Evolutionary conservation across 2,797 vertebrate genomes (phyloP), one percentile per base, ranked within the genome.

Genomic region (Parambassis ranga): DNA sequence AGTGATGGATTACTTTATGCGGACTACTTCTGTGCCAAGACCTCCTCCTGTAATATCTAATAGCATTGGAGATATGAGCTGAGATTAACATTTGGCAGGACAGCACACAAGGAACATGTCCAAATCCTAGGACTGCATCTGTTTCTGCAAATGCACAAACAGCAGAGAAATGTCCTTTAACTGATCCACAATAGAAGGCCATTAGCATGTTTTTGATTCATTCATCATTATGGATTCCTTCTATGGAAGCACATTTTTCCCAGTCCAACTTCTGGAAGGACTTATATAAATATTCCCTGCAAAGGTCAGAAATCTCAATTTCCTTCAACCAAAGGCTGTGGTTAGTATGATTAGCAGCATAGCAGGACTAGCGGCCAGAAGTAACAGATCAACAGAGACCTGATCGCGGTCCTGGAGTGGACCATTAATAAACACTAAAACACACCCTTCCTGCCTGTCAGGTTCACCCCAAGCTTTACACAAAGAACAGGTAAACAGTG

Each of bases 311-410:
- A 26, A 23, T 38, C 2, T 24, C 16, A 1, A 24, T 51, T 38
- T 53, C 15, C 3, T 31, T 14, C 49, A 26, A 64, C 51, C 10
- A 31, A 50, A n/a, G 43, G 33, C 32, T 55, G 65, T 23, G 53
- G 64, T 72, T 50, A 6, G 56, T 15, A 31, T 30, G 42, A 53
- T 73, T 67, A 58, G 14, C 36, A 36, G 51, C 2, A 6, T 26
- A 13, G 24, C 27, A 39, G 48, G 39, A 26, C 7, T 16, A n/a
- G 9, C 20, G 42, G 59, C 63, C 58, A 70, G 42, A 65, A 18
- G 8, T 31, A 65, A 68, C 56, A 51, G n/a, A n/a, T 37, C 48
- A 58, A 22, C 24, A 53, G 28, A 38, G 32, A 63, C 23, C 7
- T 14, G 13, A 38, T 39, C 7, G 1, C 5, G 1, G 14, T 27